Evolutionary conservation across 2,888 invertebrate genomes (phyloP), one percentile per base, ranked within the genome.

Genomic region (Muschampia plurimacula): DNA sequence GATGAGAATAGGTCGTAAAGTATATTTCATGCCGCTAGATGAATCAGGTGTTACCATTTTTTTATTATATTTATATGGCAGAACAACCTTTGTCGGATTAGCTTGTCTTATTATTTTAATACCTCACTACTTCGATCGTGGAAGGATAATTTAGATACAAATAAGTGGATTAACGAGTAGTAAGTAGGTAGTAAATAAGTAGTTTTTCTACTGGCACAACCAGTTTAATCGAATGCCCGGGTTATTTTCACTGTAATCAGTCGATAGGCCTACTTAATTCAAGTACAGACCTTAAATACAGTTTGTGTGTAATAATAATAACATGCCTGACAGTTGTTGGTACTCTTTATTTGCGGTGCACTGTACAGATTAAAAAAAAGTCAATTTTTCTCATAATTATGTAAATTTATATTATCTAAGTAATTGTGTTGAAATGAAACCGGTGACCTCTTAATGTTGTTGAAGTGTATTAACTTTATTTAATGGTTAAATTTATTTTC

Each of bases 341-440:
- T 55, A 55, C 10, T 3, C 76, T 75, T 76, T 74, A 75, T 76
- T 72, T 74, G 75, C 74, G 39, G 64, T 64, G 9, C 9, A 36
- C 12, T 55, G 63, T 69, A 69, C 69, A n/a, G 63, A 44, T 64
- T 36, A 69, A 55, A 69, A 69, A 39, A 15, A 39, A 39, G 15
- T 8, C 9, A 0, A 55, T 22, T 55, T 55, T 22, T 22, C 55
- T 22, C 55, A 22, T 10, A 22, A 55, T 36, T 55, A 39, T 52
- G 52, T 55, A 55, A 22, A 22, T 22, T 22, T 22, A 12, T 64
- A 22, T 10, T 15, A 15, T 52, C 15, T 52, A 7, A 52, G 52
- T 41, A 9, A 13, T 28, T 32, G 5, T 59, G 28, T 10, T 59
- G 22, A 12, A 28, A 59, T 59, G n/a, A 32, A 22, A 59, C 12